Evolutionary conservation across 2,797 vertebrate species (phyloP), one percentile per base, ranked within the genome.

Genomic region (Loris lydekkerianus): DNA sequence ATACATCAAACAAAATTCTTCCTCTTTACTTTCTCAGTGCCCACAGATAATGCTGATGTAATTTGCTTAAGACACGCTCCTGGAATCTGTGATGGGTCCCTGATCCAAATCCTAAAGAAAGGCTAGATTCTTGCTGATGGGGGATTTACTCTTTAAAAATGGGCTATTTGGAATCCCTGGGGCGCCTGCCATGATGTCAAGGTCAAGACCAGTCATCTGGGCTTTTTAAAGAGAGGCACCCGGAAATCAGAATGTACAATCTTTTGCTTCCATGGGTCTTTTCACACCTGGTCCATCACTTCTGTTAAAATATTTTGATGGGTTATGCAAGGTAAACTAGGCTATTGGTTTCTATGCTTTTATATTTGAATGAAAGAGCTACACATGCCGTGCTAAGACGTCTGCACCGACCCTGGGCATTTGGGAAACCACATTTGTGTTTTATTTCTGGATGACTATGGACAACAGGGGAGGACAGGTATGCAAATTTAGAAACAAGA

Each of bases 1-100:
- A 86, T 29, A 21, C 73, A 80, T 93, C 5, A 67, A 84, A 83
- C 10, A 17, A 67, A 95, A 87, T 20, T 43, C 34, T 86, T 58
- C 58, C 15, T 63, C 29, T 27, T 49, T 72, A 40, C 86, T 82
- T 77, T 75, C 86, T 90, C 86, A 18, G 49, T 27, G 43, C 58
- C 69, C 60, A 63, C 20, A 21, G 56, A 84, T 53, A n/a, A n/a
- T 11, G 21, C 13, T 40, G 69, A 82, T 25, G 13, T 72, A 37
- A 56, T 76, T 34, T 34, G 77, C 91, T 87, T 60, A 77, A 90
- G 67, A 84, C 15, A 46, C 0, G 77, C 70, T 89, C 69, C 2
- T 27, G 86, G 83, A 49, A 75, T 40, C 60, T 82, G 67, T 11
- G 60, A 31, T 13, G 63, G 81, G 76, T 92, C 69, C 40, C 10